Base-by-base conservation (phyloP, 2,797 vertebrate genomes). In the Erpetoichthys calabaricus region DNA sequence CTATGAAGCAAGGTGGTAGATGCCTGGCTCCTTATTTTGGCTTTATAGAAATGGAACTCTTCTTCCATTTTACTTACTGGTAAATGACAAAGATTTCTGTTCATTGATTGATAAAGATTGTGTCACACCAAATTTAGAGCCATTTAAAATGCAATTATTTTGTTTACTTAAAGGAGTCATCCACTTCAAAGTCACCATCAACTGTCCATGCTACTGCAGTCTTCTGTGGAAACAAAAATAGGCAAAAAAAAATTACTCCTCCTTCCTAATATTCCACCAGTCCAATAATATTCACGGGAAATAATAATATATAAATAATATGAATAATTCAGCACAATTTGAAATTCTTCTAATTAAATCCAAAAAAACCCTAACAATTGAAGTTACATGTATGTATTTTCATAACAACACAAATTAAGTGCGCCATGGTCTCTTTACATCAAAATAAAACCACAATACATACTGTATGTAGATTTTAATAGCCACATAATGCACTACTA, bases 201-300 rank as follows among this genome's bases (percentile, higher is more conserved):
- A 96, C 95, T 98, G 90, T 99, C 92, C 95, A 98, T 98, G 77
- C 90, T 95, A 87, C 90, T 96, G 94, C 90, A 91, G 85, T 92
- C 94, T 83, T 97, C 94, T 97, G 83, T 75, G 61, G 62, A 77
- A 62, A 65, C 68, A 75, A 46, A 57, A 42, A 51, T 42, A 50
- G 6, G 52, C 8, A 45, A 25, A 25, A 25, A 10, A 6, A 52
- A 51, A 25, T 25, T 25, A 25, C 25, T 25, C 25, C 25, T 25
- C 25, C 25, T 25, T 25, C 25, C 25, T 25, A 25, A 25, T 25
- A 25, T 25, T 25, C 25, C 25, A 25, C 25, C 25, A 25, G 2
- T 25, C 25, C 25, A 25, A 25, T 25, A 25, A 25, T 25, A 25
- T 25, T 25, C 25, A 25, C 25, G 25, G 25, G 25, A 25, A 25